Conservation (phyloP, 2,797 vertebrate species). For the Rhinella marina region DNA sequence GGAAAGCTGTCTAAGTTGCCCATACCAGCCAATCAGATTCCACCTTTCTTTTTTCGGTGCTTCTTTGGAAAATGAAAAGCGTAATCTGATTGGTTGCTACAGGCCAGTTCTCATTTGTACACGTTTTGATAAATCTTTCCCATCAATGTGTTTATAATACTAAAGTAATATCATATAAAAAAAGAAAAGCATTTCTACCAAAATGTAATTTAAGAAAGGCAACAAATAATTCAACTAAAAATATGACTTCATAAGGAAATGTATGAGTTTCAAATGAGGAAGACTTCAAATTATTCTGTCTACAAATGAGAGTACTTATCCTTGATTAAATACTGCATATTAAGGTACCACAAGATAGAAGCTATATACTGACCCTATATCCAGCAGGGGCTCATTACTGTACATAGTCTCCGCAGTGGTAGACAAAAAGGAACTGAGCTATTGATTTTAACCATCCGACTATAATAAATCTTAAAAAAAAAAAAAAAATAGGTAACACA, state of each 20-base stretch:
- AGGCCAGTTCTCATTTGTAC: too few relatives aligned
- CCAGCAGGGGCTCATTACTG: conserved; percentile 57
- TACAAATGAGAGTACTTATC: conserved; percentile 1
- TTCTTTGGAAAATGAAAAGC: too few relatives aligned
- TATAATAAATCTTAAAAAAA: conserved; percentile 36
- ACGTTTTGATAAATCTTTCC: too few relatives aligned
- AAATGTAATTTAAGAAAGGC: neutral
- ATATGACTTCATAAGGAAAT: neutral
- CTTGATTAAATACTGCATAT: conserved; percentile 24
- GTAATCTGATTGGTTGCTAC: too few relatives aligned
- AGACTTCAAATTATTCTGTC: neutral
- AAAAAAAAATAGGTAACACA: conserved; percentile 61
- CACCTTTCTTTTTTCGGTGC: too few relatives aligned
- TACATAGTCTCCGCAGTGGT: conserved; percentile 23
- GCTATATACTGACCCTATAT: conserved; percentile 41
- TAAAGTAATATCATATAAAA: neutral
- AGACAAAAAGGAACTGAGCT: conserved; percentile 14
- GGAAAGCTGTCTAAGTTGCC: too few relatives aligned
- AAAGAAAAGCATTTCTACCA: neutral
- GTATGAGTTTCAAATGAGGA: neutral
- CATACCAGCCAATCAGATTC: too few relatives aligned
- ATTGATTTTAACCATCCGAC: conserved; percentile 58
- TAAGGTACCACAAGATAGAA: conserved; percentile 22
- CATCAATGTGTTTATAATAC: neutral
- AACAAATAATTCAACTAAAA: too few relatives aligned